phyloP scores from a whole-genome alignment of 2,888 invertebrate species.

The Harpalus rubripes region DNA sequence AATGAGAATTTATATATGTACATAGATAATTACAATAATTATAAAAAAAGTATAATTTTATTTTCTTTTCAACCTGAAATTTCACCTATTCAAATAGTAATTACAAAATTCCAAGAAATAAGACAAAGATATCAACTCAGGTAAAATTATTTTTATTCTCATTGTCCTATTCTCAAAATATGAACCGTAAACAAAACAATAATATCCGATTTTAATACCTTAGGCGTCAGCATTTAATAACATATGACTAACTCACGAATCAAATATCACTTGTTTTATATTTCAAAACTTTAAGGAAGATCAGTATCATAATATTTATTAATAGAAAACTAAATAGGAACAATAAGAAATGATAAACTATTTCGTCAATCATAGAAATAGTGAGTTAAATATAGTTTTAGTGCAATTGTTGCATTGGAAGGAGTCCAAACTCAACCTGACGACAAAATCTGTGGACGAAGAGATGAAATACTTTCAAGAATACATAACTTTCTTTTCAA shows the following conservation, averaged over 20 bases:
- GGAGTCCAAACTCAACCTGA: conserved; percentile 58
- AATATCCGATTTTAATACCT: neutral
- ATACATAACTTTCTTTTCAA: conserved; percentile 60
- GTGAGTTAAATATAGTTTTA: conserved; percentile 65
- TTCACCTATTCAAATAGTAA: neutral
- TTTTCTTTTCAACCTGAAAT: neutral
- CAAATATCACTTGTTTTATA: conserved; percentile 22
- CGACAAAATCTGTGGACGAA: conserved; percentile 60
- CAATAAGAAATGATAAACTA: conserved; percentile 22
- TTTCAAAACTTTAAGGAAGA: conserved; percentile 59
- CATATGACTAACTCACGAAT: neutral
- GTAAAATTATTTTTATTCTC: conserved; percentile 17
- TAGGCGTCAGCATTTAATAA: neutral
- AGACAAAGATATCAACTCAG: conserved; percentile 3
- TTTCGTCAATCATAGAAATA: conserved; percentile 55
- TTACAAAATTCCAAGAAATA: conserved; percentile 1
- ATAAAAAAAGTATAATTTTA: neutral
- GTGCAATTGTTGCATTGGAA: conserved; percentile 65
- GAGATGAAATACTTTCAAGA: conserved; percentile 29
- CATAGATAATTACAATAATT: neutral
- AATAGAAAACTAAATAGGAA: conserved; percentile 23
- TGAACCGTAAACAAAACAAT: neutral
- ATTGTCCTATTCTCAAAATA: neutral
- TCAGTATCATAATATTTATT: conserved; percentile 57
- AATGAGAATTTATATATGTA: neutral